Evolutionary conservation across 92 coral and sea anemone genomes (phyloP).

Genomic region (Anthopleura xanthogrammica): DNA sequence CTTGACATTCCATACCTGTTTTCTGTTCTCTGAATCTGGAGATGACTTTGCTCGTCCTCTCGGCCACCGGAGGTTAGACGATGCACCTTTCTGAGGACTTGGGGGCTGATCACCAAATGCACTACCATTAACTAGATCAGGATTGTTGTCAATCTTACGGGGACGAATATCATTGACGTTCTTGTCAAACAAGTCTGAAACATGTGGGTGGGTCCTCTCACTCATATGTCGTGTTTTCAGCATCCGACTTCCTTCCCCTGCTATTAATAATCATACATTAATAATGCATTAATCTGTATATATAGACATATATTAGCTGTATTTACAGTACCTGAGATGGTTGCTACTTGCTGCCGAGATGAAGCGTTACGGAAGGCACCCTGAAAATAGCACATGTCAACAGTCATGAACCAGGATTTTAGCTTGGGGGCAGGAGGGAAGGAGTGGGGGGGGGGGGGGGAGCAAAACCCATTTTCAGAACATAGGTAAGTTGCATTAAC

Average conservation of each 20-base stretch:
- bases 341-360: constrained; percentile 50
- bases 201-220: constrained; percentile 69
- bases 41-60: constrained; percentile 50
- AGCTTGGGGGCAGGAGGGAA: too few relatives aligned
- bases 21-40: constrained; percentile 43
- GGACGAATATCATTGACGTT: constrained; percentile 46
- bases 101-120: constrained; percentile 61
- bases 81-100: constrained; percentile 65
- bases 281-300: not conserved
- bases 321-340: constrained; percentile 50
- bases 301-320: not conserved
- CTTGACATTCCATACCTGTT: constrained; percentile 33
- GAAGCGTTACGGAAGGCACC: constrained; percentile 36
- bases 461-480: too few relatives aligned
- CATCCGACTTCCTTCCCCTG: constrained; percentile 46
- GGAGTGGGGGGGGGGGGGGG: too few relatives aligned
- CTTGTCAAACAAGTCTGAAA: constrained; percentile 54
- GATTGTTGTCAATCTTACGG: constrained; percentile 47
- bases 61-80: constrained; percentile 13
- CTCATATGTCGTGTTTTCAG: constrained; percentile 61
- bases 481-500: too few relatives aligned
- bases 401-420: too few relatives aligned
- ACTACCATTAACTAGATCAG: constrained; percentile 53
- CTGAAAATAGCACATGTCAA: constrained; percentile 16
- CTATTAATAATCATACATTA: not conserved